Conservation (phyloP, 2,888 invertebrate genomes). For the Incurvaria masculella region DNA sequence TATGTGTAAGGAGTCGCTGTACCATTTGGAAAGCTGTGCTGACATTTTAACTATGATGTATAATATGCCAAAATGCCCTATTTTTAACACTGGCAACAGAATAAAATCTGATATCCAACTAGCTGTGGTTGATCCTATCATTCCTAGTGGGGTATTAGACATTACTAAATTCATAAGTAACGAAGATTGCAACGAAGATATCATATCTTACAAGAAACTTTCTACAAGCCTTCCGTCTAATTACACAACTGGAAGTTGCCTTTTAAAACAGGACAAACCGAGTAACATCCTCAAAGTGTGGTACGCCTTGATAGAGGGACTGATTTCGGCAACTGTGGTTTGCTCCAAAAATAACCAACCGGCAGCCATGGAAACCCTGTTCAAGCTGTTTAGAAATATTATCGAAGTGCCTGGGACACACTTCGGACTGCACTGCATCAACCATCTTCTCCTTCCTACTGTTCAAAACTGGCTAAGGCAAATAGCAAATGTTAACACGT, state of each 20-base stretch:
- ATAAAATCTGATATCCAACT: constrained; percentile 75
- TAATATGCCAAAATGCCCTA: constrained; percentile 92
- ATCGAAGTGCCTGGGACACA: constrained; percentile 79
- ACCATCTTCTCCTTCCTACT: constrained; percentile 87
- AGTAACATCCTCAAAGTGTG: constrained; percentile 87
- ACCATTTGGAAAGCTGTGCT: constrained; percentile 82
- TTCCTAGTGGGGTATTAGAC: constrained; percentile 68
- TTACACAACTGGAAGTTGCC: constrained; percentile 51
- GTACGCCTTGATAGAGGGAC: constrained; percentile 85
- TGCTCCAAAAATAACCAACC: constrained; percentile 89
- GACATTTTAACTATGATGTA: constrained; percentile 89
- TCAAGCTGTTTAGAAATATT: constrained; percentile 76
- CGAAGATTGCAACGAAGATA: constrained; percentile 63
- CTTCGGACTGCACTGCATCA: constrained; percentile 89
- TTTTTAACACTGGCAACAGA: constrained; percentile 85
- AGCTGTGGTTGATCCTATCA: constrained; percentile 80
- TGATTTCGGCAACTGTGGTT: constrained; percentile 76
- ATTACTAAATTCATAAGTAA: constrained; percentile 66
- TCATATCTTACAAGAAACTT: constrained; percentile 62
- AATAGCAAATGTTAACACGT: constrained; percentile 65
- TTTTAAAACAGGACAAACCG: constrained; percentile 69
- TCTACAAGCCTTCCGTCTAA: constrained; percentile 50
- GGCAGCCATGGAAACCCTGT: constrained; percentile 81
- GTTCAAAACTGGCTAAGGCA: constrained; percentile 91
- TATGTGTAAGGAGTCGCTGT: constrained; percentile 75